These are phyloP conservation scores for Adoxophyes honmai DNA, from an alignment of 1,140 invertebrate species.

Conservation along the genomic window DNA sequence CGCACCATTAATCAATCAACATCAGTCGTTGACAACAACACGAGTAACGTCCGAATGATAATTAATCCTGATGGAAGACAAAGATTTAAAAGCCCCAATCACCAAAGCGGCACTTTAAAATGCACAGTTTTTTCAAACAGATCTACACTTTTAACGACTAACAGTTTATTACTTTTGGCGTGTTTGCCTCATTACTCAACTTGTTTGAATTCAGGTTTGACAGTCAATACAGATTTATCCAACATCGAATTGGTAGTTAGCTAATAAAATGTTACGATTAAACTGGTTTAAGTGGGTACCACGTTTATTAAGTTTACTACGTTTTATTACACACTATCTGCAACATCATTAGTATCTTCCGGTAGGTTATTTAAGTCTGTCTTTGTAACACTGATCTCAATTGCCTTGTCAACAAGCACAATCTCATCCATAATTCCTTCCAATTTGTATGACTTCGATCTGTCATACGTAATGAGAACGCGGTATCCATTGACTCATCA, in stretches of 20 bases:
- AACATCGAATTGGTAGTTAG: neutral
- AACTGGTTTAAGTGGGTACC: neutral
- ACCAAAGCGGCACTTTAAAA: neutral
- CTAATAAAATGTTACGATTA: neutral
- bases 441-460: neutral
- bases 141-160: neutral
- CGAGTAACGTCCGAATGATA: slow-evolving; percentile 3
- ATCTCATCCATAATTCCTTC: neutral
- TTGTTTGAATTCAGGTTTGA: neutral
- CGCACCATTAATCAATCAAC: neutral
- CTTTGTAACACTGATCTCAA: neutral
- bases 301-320: neutral
- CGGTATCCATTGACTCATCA: neutral
- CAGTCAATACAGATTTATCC: neutral
- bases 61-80: slow-evolving; percentile 2
- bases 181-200: neutral
- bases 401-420: neutral
- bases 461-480: neutral
- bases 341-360: neutral
- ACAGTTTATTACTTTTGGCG: neutral
- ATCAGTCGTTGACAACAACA: slow-evolving; percentile 4
- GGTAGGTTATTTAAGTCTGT: neutral
- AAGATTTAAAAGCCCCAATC: neutral
- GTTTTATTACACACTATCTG: neutral
- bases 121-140: neutral